Conservation (phyloP, 2,888 invertebrate genomes). For the Coleophora flavipennella region DNA sequence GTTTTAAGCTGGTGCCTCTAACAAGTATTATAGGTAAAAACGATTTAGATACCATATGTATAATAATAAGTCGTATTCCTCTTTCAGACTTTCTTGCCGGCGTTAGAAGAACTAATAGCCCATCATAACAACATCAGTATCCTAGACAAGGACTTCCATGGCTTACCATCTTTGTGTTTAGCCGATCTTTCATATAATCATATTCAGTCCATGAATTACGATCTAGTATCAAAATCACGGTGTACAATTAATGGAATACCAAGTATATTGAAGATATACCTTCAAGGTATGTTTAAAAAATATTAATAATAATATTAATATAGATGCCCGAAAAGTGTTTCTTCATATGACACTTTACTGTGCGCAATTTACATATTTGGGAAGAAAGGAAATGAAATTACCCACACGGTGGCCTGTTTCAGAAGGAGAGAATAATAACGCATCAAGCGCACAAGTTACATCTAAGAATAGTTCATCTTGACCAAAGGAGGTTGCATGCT, state of each 20-base stretch:
- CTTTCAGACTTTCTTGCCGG: slow-evolving; percentile 83
- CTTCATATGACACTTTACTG: too few relatives aligned
- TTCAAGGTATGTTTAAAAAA: slow-evolving; percentile 77
- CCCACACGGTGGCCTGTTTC: too few relatives aligned
- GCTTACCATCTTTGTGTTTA: slow-evolving; percentile 84
- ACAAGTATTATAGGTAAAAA: too few relatives aligned
- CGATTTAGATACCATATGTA: too few relatives aligned
- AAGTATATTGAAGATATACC: slow-evolving; percentile 81
- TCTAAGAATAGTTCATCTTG: too few relatives aligned
- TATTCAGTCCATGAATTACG: slow-evolving; percentile 80
- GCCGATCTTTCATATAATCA: slow-evolving; percentile 85
- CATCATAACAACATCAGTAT: slow-evolving; percentile 83
- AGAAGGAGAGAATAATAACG: too few relatives aligned
- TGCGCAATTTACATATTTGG: too few relatives aligned
- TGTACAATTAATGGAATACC: slow-evolving; percentile 87
- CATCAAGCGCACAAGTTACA: too few relatives aligned
- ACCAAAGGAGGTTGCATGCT: too few relatives aligned
- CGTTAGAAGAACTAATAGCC: slow-evolving; percentile 82
- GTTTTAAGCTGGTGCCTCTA: too few relatives aligned
- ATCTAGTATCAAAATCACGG: slow-evolving; percentile 84
- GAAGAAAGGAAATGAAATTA: too few relatives aligned
- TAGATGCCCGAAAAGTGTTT: too few relatives aligned
- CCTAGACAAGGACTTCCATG: slow-evolving; percentile 86
- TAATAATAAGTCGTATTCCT: slow-evolving; percentile 10
- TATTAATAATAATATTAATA: background rate